Percentiles rank a stretch among this genome's conserved stretches.
Evolutionary conservation across 1,140 invertebrate species (phyloP).

Genomic region (Drosophila athabasca): DNA sequence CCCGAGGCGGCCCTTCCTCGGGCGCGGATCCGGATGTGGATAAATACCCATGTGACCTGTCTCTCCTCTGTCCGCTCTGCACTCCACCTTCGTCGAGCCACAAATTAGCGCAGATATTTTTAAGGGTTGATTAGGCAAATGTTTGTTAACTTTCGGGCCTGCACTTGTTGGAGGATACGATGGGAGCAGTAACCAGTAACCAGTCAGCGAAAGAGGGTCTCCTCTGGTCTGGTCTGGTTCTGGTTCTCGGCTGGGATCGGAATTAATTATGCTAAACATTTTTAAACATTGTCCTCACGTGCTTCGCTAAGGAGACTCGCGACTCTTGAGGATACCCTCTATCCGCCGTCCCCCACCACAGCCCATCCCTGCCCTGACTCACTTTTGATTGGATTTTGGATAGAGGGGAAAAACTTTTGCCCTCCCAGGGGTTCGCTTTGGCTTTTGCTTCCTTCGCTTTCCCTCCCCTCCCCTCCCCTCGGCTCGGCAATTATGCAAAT

Average conservation of each 20-base stretch:
- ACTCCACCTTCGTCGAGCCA: conserved; percentile 23
- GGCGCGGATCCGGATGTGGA: conserved; percentile 13
- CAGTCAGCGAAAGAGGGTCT: conserved; percentile 1
- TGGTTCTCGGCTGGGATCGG: conserved; percentile 21
- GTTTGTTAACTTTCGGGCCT: conserved; percentile 58
- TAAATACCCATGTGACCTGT: conserved; percentile 39
- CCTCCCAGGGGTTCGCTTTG: conserved; percentile 18
- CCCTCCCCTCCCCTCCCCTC: conserved; percentile 14
- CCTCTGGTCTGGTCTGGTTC: background rate
- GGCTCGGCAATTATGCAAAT: conserved; percentile 81
- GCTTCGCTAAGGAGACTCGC: conserved; percentile 46
- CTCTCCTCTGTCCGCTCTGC: conserved; percentile 9
- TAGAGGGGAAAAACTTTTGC: conserved; percentile 44
- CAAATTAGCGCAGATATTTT: conserved; percentile 76
- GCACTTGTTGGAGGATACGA: conserved; percentile 55
- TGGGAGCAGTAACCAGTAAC: background rate
- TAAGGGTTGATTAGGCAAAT: conserved; percentile 83
- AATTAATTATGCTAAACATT: conserved; percentile 83
- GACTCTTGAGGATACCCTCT: conserved; percentile 55
- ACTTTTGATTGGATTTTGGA: conserved; percentile 73
- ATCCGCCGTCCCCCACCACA: background rate
- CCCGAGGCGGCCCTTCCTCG: conserved; percentile 49
- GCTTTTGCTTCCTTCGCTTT: conserved; percentile 17
- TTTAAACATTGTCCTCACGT: conserved; percentile 84
- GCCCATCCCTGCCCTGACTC: conserved; percentile 14